Base-by-base conservation (phyloP, 2,888 invertebrate species). In the Hirtodrosophila confusa region DNA sequence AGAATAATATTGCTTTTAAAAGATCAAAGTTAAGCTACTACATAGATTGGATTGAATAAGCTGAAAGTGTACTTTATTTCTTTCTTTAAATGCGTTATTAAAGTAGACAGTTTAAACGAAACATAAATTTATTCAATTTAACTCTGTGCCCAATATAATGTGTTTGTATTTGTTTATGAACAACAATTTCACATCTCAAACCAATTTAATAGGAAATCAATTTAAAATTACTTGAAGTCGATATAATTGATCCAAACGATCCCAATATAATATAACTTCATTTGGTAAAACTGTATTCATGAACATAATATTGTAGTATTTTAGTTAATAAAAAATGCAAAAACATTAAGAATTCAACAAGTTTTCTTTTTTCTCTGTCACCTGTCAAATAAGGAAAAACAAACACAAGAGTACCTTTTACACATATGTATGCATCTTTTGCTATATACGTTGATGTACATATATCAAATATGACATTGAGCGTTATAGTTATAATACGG, bases 381-480 rank as follows among this genome's bases (percentile, higher is more conserved):
- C 36, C 68, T 47, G 33, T 43, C 37, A 10, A 64, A 65, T 40
- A 35, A 49, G 56, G 60, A 51, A 54, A 68, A 65, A 48, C 37
- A 69, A 75, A 73, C 56, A 74, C 45, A 73, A 41, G 57, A 69
- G 57, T 61, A 74, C 43, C 50, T 57, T 66, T 49, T 44, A 74
- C 75, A 70, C 54, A 47, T 75, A 64, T 65, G 61, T 17, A 64
- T 65, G 61, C 39, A 65, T 35, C 37, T 58, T 48, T 75, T 69
- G 50, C 49, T 73, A 51, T 69, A 73, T 72, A 56, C 12, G 48
- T 64, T 36, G 39, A 44, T 39, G 50, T 45, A 35, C 54, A 60
- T 62, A 75, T 76, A 69, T 78, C 69, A 69, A 60, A 80, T 78
- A 78, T 84, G 71, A 70, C 70, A 74, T 68, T 60, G 57, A 75